These are phyloP conservation scores for Acipenser transmontanus DNA, from an alignment of 2,797 vertebrate species.

Conservation along the genomic window DNA sequence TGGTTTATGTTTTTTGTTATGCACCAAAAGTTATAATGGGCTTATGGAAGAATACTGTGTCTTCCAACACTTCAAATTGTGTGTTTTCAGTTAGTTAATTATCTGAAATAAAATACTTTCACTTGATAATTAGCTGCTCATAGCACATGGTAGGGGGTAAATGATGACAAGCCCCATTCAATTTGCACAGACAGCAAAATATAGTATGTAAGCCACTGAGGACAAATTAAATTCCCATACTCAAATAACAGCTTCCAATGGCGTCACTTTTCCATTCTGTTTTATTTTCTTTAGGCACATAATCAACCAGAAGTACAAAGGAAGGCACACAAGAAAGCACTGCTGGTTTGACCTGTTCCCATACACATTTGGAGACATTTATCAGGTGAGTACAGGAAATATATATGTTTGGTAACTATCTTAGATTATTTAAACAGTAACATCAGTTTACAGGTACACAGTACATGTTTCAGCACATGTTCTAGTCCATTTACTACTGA, in stretches of 20 bases:
- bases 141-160: constrained; percentile 16
- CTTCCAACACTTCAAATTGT: neutral
- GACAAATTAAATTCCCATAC: constrained; percentile 5
- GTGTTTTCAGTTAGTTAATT: constrained; percentile 14
- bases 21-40: too few species aligned
- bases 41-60: too few species aligned
- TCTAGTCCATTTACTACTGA: too few species aligned
- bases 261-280: neutral
- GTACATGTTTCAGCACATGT: too few species aligned
- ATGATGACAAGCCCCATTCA: constrained; percentile 19
- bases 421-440: too few species aligned
- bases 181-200: constrained; percentile 17
- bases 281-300: constrained; percentile 14
- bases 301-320: neutral
- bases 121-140: constrained; percentile 20
- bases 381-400: too few species aligned
- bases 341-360: neutral
- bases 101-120: constrained; percentile 15
- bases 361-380: too few species aligned
- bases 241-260: neutral
- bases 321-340: neutral
- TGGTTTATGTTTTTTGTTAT: too few species aligned
- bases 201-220: neutral
- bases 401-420: too few species aligned
- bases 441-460: too few species aligned